Evolutionary conservation across 2,888 invertebrate species (phyloP).

Genomic region (Acanthoscelides obtectus): DNA sequence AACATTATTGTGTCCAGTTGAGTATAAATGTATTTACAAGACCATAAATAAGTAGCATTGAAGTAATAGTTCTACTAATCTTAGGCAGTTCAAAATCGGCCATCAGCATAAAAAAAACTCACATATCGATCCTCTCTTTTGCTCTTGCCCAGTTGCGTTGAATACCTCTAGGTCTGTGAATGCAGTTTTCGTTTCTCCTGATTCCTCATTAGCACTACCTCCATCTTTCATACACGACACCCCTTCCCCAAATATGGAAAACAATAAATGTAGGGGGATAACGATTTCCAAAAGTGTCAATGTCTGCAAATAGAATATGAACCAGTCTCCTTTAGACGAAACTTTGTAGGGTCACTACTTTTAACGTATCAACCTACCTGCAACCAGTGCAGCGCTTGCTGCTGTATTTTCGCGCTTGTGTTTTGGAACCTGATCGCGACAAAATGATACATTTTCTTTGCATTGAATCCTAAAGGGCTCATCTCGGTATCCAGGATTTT

Average conservation of each 20-base stretch:
- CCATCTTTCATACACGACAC: constrained; percentile 64
- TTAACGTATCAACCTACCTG: constrained; percentile 52
- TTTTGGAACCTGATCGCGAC: constrained; percentile 79
- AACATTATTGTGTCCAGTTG: no score
- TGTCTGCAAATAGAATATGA: constrained; percentile 51
- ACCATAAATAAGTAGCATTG: no score
- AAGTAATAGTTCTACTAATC: no score
- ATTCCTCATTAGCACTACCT: constrained; percentile 40
- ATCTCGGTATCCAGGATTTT: constrained; percentile 97
- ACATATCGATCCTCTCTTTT: constrained; percentile 55
- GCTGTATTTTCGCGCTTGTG: constrained; percentile 76
- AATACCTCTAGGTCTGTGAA: constrained; percentile 42
- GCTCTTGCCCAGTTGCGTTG: constrained; percentile 40
- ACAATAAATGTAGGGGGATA: constrained; percentile 80
- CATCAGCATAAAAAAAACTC: no score
- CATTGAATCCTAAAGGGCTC: constrained; percentile 90
- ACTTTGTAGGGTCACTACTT: background rate
- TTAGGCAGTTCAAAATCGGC: no score
- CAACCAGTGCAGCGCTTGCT: constrained; percentile 86
- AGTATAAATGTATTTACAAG: no score
- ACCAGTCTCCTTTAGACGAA: background rate
- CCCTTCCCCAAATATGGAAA: constrained; percentile 87
- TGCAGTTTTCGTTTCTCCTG: constrained; percentile 45
- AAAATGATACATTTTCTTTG: constrained; percentile 93
- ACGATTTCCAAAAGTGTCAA: constrained; percentile 85